A percentile compares a stretch with the other conserved stretches of the same genome.
These are phyloP conservation scores for Trichonephila clavata DNA, from an alignment of 1,140 invertebrate genomes.

Conservation along the genomic window DNA sequence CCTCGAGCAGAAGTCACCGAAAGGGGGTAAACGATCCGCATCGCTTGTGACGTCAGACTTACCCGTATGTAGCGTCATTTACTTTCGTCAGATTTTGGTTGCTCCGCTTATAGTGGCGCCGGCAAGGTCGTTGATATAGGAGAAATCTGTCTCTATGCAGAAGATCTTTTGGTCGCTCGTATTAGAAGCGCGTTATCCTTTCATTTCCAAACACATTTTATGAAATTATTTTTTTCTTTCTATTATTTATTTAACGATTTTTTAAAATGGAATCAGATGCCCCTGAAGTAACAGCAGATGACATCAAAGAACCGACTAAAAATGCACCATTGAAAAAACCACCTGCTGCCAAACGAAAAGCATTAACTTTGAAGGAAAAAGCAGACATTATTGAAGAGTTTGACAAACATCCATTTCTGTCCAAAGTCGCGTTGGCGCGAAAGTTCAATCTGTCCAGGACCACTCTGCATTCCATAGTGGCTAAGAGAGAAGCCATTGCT, in stretches of 20 bases:
- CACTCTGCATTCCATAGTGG: not conserved
- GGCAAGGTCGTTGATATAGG: not conserved
- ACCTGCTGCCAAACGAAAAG: not conserved
- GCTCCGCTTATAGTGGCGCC: slow-evolving; percentile 3
- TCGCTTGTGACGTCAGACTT: slow-evolving; percentile 24
- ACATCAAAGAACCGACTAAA: not conserved
- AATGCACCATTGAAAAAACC: no score
- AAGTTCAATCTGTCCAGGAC: not conserved
- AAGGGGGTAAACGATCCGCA: slow-evolving; percentile 2
- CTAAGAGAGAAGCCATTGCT: not conserved
- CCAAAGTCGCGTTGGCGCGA: not conserved
- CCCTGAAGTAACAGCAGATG: no score
- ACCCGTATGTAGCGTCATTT: slow-evolving; percentile 26
- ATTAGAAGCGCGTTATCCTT: no score
- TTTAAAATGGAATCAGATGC: no score
- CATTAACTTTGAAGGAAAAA: not conserved
- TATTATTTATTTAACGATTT: no score
- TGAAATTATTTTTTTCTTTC: no score
- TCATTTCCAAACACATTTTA: no score
- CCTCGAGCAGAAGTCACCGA: not conserved
- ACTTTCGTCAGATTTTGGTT: not conserved
- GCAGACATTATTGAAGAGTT: not conserved
- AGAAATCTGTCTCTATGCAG: not conserved
- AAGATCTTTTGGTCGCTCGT: no score
- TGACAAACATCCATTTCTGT: not conserved